Evolutionary conservation across 2,888 invertebrate genomes (phyloP).

Genomic region (Anagyrus pseudococci): DNA sequence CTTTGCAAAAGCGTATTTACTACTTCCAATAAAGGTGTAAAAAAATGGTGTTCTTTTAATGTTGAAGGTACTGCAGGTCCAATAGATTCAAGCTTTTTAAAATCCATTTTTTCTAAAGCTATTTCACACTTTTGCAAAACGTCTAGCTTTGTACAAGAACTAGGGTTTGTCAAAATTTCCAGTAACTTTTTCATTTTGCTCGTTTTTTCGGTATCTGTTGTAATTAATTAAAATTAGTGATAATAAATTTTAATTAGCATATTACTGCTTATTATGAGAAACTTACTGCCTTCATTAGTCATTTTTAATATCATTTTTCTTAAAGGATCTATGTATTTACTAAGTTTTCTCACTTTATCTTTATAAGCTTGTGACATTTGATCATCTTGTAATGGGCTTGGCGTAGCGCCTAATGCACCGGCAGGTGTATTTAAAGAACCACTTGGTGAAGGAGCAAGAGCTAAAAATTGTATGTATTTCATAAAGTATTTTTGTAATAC

Average conservation of each 20-base stretch:
- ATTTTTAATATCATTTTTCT: slow-evolving; percentile 88
- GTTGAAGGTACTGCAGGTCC: slow-evolving; percentile 64
- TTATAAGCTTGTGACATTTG: slow-evolving; percentile 90
- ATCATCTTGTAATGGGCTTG: slow-evolving; percentile 68
- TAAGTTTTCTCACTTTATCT: slow-evolving; percentile 91
- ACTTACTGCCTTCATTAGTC: slow-evolving; percentile 72
- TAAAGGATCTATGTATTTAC: slow-evolving; percentile 92
- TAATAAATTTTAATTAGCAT: background rate
- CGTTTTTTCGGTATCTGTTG: slow-evolving; percentile 86
- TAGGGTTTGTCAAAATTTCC: slow-evolving; percentile 89
- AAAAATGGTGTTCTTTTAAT: slow-evolving; percentile 75
- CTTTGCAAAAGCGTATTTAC: slow-evolving; percentile 80
- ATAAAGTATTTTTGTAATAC: background rate
- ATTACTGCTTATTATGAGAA: background rate
- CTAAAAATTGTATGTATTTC: too few relatives aligned
- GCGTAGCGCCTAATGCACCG: slow-evolving; percentile 63
- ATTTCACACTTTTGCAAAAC: slow-evolving; percentile 92
- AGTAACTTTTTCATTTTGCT: slow-evolving; percentile 94
- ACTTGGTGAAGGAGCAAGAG: slow-evolving; percentile 81
- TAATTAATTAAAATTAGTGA: slow-evolving; percentile 39
- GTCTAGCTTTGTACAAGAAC: slow-evolving; percentile 72
- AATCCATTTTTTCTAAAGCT: slow-evolving; percentile 86
- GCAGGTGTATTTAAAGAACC: slow-evolving; percentile 83
- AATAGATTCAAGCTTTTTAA: slow-evolving; percentile 70
- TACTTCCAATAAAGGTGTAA: slow-evolving; percentile 86